These are phyloP conservation scores for Anagyrus pseudococci DNA, from an alignment of 2,888 invertebrate genomes.

Conservation along the genomic window DNA sequence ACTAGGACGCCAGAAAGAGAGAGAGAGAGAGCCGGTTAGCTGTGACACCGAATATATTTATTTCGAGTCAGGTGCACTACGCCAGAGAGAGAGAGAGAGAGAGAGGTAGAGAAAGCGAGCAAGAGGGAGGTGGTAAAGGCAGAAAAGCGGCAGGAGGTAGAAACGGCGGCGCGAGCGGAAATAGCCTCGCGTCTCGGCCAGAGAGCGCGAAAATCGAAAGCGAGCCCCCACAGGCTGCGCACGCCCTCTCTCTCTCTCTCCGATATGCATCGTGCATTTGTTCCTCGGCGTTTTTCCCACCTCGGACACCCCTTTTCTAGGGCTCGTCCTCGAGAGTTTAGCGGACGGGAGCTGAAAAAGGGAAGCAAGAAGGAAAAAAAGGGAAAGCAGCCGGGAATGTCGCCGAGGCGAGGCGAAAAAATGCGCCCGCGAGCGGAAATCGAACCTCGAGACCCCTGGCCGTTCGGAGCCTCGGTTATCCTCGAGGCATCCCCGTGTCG, in stretches of 20 bases:
- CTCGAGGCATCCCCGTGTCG: not conserved
- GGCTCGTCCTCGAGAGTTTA: not conserved
- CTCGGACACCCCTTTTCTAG: slow-evolving; percentile 7
- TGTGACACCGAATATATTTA: slow-evolving; percentile 28
- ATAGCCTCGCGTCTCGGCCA: slow-evolving; percentile 38
- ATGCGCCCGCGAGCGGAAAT: slow-evolving; percentile 48
- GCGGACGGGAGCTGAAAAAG: not conserved
- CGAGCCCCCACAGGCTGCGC: slow-evolving; percentile 6
- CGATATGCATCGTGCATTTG: slow-evolving; percentile 37
- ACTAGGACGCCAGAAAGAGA: not conserved
- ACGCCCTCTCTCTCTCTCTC: slow-evolving; percentile 28
- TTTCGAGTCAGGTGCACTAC: slow-evolving; percentile 28
- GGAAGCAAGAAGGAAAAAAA: slow-evolving; percentile 1
- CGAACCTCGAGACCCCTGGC: slow-evolving; percentile 41
- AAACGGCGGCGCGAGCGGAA: slow-evolving; percentile 33
- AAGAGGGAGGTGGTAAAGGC: too few relatives aligned
- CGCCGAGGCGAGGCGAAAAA: slow-evolving; percentile 41
- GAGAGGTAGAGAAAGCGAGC: not conserved
- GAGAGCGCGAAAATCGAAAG: slow-evolving; percentile 37
- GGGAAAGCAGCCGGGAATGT: slow-evolving; percentile 32
- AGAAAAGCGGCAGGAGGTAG: too few relatives aligned
- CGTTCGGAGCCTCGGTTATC: not conserved
- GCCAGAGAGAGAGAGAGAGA: slow-evolving; percentile 4
- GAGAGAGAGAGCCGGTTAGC: not conserved
- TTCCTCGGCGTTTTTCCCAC: slow-evolving; percentile 18